phyloP scores from a whole-genome alignment of 2,797 vertebrate species.

The Lemur catta region DNA sequence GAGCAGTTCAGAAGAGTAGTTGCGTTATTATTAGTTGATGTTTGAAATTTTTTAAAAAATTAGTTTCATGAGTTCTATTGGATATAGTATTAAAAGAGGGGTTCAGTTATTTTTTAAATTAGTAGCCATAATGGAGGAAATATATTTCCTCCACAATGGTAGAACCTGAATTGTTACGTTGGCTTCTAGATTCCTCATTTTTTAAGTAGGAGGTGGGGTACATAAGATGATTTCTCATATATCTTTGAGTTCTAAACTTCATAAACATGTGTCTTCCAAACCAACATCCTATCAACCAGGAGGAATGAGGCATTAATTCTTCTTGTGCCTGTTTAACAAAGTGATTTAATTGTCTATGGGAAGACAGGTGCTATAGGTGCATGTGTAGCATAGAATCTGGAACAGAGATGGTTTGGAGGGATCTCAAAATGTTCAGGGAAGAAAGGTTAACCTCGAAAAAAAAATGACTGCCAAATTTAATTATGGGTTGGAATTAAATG shows the following conservation, averaged over 20 bases:
- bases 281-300: background rate
- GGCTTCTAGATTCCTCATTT: background rate
- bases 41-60: background rate
- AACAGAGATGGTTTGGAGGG: constrained; percentile 45
- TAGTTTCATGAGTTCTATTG: background rate
- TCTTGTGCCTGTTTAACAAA: constrained; percentile 33
- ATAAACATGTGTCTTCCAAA: background rate
- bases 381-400: background rate
- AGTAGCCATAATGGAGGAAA: background rate
- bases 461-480: constrained; percentile 76
- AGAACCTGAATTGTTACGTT: background rate
- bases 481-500: constrained; percentile 78
- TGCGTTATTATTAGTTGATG: background rate
- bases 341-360: background rate
- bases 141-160: background rate
- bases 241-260: constrained; percentile 8
- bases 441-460: constrained; percentile 59
- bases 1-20: background rate
- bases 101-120: background rate
- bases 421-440: constrained; percentile 58
- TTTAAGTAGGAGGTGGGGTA: background rate
- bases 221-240: background rate
- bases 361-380: background rate
- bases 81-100: background rate
- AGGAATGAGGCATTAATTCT: background rate